phyloP scores from a whole-genome alignment of 2,113 vertebrate genomes.

The Gymnogyps californianus region DNA sequence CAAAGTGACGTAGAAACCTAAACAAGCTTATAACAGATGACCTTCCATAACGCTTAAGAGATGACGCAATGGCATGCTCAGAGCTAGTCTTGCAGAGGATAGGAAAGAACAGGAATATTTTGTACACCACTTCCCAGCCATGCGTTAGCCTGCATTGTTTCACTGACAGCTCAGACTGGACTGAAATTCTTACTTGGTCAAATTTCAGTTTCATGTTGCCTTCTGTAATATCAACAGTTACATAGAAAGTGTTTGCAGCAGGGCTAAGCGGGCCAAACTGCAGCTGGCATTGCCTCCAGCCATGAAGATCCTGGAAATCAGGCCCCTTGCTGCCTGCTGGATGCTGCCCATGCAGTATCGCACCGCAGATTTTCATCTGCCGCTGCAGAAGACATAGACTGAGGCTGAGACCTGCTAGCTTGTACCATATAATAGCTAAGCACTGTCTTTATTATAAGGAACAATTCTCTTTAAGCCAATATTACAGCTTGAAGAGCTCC shows the following conservation, averaged over 20 bases:
- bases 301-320: neutral
- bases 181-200: neutral
- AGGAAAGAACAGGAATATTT: neutral
- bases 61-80: rapidly evolving
- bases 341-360: neutral
- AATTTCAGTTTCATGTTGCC: neutral
- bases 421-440: neutral
- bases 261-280: neutral
- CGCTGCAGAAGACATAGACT: neutral
- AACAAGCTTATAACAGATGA: neutral
- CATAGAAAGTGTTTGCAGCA: neutral
- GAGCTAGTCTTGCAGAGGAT: neutral
- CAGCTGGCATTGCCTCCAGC: neutral
- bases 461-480: neutral
- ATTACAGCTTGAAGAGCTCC: neutral
- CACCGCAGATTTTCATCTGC: neutral
- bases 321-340: neutral
- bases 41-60: neutral
- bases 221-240: neutral
- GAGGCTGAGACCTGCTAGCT: neutral
- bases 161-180: neutral
- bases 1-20: neutral
- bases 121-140: neutral
- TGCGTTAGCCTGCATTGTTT: neutral
- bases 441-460: neutral